Conservation (phyloP, 2,797 vertebrate species). For the Telmatherina bonti region DNA sequence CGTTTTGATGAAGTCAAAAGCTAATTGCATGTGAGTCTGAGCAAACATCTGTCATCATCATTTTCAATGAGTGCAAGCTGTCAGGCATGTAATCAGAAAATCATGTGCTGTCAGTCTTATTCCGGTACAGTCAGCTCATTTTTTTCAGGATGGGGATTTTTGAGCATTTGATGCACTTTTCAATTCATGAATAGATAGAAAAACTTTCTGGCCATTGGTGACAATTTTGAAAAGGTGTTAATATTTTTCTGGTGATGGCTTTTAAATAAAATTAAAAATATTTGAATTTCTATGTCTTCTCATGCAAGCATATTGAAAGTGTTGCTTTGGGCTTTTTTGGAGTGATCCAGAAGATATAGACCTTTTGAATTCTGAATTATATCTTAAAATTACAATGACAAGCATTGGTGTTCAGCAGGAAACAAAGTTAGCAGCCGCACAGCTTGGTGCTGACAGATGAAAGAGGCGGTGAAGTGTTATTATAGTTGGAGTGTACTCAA, state of each 20-base stretch:
- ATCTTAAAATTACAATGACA: conserved; percentile 29
- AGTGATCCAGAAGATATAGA: conserved; percentile 7
- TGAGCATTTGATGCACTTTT: conserved; percentile 58
- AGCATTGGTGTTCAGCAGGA: conserved; percentile 35
- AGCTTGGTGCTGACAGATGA: conserved; percentile 68
- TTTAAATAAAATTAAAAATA: conserved; percentile 1
- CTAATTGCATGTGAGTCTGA: conserved; percentile 79
- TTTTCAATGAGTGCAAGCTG: conserved; percentile 82
- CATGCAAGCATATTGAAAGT: neutral
- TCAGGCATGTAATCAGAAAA: conserved; percentile 87
- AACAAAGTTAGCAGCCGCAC: conserved; percentile 58
- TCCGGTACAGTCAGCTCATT: conserved; percentile 68
- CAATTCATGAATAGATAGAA: conserved; percentile 48
- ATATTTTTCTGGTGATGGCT: conserved; percentile 21
- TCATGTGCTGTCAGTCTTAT: conserved; percentile 81
- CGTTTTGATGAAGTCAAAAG: conserved; percentile 82
- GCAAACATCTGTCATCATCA: conserved; percentile 85
- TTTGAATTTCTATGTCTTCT: conserved; percentile 13
- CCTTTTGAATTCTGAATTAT: conserved; percentile 23
- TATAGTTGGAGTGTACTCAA: conserved; percentile 75
- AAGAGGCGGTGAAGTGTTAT: conserved; percentile 75
- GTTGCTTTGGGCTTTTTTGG: neutral
- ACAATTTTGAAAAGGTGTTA: conserved; percentile 55
- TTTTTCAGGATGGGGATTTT: conserved; percentile 66
- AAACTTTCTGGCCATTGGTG: conserved; percentile 53